A percentile compares a stretch with the other conserved stretches of the same genome.
Evolutionary conservation across 2,797 vertebrate genomes (phyloP).

Genomic region (Oryzias dopingdopingensis): DNA sequence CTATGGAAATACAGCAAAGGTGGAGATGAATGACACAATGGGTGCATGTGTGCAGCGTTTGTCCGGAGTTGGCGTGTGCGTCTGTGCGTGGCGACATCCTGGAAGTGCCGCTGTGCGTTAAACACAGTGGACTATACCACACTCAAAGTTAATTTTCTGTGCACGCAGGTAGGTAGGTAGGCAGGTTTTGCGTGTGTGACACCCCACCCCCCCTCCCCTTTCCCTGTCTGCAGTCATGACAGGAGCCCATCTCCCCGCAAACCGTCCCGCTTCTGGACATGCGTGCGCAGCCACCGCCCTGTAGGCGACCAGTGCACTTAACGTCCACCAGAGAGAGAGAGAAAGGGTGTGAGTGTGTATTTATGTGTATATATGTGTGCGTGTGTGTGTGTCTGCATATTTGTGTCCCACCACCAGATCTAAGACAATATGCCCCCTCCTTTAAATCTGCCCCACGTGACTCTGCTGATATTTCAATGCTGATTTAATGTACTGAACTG

Average conservation of each 20-base stretch:
- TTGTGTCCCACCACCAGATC: conserved; percentile 21
- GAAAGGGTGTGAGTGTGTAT: conserved; percentile 5
- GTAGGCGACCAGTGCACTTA: conserved; percentile 55
- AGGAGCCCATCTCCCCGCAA: conserved; percentile 53
- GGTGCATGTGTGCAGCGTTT: conserved; percentile 12
- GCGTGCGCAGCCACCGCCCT: conserved; percentile 73
- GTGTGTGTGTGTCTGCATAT: conserved; percentile 11
- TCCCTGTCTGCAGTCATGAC: conserved; percentile 29
- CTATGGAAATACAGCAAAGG: too few species aligned
- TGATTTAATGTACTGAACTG: conserved; percentile 10
- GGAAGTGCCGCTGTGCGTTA: conserved; percentile 19
- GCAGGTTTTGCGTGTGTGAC: neutral
- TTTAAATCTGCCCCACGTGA: conserved; percentile 16
- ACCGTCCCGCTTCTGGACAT: conserved; percentile 65
- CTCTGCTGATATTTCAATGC: conserved; percentile 7
- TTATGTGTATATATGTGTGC: conserved; percentile 15
- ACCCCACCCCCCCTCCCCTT: too few species aligned
- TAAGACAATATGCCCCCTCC: conserved; percentile 1
- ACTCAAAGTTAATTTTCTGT: conserved; percentile 38
- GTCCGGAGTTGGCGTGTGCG: conserved; percentile 13
- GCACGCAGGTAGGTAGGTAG: conserved; percentile 16
- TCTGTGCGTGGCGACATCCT: conserved; percentile 11
- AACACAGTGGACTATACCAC: conserved; percentile 8
- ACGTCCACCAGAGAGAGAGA: conserved; percentile 14
- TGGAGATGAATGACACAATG: too few species aligned